A percentile compares a stretch with the other conserved stretches of the same genome.
These are phyloP conservation scores for Microcebus griseorufus DNA, from an alignment of 2,113 vertebrate species.

Conservation along the genomic window DNA sequence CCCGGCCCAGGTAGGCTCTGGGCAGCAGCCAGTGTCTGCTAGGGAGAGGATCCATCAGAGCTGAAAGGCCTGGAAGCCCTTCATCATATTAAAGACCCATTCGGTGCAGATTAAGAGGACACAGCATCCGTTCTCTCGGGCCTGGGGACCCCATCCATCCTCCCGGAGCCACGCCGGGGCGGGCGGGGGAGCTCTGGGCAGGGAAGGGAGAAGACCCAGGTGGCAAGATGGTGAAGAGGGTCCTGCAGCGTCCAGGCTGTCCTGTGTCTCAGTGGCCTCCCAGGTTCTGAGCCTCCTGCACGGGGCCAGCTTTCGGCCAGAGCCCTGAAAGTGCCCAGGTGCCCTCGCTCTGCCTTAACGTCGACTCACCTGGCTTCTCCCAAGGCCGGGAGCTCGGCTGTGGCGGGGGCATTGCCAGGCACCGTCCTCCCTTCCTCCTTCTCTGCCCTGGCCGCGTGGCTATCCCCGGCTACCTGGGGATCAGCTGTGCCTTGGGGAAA, in stretches of 20 bases:
- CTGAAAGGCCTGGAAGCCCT: background rate
- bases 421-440: background rate
- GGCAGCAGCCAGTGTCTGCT: background rate
- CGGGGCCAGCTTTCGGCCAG: background rate
- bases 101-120: slow-evolving; percentile 7
- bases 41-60: background rate
- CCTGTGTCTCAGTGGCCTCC: fast-evolving
- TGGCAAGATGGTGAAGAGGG: fast-evolving
- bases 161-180: background rate
- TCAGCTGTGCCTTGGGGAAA: fast-evolving
- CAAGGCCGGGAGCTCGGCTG: fast-evolving
- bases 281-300: background rate
- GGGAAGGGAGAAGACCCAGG: background rate
- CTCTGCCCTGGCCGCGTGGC: fast-evolving
- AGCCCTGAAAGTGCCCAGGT: background rate
- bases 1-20: background rate
- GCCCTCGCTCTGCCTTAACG: background rate
- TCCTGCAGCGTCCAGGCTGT: fast-evolving
- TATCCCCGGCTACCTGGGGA: background rate
- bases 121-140: background rate
- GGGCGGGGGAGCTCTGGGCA: fast-evolving
- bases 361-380: background rate
- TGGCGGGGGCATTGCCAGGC: background rate
- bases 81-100: slow-evolving; percentile 12
- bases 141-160: background rate